Conservation (phyloP, 2,113 vertebrate genomes). For the Pollimyrus isidori region DNA sequence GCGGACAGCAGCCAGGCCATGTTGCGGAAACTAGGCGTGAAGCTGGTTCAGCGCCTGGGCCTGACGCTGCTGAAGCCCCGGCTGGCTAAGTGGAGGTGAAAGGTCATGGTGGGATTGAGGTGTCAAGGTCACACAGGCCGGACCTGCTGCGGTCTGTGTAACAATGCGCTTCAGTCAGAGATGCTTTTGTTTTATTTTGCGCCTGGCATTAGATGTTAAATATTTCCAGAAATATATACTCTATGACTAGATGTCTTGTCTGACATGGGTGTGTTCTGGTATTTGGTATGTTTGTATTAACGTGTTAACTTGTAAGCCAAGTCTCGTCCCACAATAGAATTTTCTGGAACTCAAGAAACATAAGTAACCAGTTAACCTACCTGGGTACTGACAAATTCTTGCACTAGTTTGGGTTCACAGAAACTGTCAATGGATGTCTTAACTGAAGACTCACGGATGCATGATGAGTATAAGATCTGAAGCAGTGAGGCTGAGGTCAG, state of each 20-base stretch:
- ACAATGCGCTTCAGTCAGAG: not conserved
- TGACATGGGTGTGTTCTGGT: not conserved
- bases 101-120: constrained; percentile 7
- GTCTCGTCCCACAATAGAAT: not conserved
- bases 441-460: not conserved
- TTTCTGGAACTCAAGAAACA: not conserved
- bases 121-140: not conserved
- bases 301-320: not conserved
- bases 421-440: not conserved
- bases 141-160: not conserved
- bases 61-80: constrained; percentile 84
- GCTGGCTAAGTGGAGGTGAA: constrained; percentile 86
- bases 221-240: not conserved
- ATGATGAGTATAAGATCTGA: not conserved
- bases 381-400: not conserved
- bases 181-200: not conserved
- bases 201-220: not conserved
- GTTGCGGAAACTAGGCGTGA: constrained; percentile 80
- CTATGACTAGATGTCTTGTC: not conserved
- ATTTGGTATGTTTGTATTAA: not conserved
- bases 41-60: constrained; percentile 84
- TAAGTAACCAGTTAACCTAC: not conserved
- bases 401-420: not conserved
- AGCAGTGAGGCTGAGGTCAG: not conserved
- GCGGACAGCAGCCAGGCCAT: constrained; percentile 72